These are phyloP conservation scores for Canis aureus DNA, from an alignment of 2,113 vertebrate genomes.

Conservation along the genomic window DNA sequence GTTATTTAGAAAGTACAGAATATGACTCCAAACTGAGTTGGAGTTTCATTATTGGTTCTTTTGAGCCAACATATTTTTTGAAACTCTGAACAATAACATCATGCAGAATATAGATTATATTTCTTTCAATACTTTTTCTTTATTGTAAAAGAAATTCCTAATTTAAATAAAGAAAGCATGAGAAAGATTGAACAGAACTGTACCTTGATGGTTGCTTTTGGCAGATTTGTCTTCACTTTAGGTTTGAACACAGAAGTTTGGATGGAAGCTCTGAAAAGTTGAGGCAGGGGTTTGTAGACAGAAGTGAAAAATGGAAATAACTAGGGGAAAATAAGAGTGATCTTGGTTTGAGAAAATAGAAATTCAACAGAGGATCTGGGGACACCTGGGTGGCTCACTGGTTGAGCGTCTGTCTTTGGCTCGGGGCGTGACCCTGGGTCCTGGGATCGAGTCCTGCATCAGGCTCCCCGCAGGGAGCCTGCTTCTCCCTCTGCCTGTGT, in stretches of 20 bases:
- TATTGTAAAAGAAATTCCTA: not conserved
- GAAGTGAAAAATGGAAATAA: not conserved
- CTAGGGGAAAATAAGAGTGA: not conserved
- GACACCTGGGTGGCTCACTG: no score
- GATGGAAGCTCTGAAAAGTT: not conserved
- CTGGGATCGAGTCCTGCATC: no score
- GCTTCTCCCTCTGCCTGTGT: no score
- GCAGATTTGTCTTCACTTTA: not conserved
- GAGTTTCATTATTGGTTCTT: not conserved
- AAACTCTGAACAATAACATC: not conserved
- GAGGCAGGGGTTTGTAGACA: not conserved
- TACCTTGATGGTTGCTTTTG: not conserved
- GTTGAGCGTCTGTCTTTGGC: no score
- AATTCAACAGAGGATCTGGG: not conserved
- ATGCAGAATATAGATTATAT: not conserved
- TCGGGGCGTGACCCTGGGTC: no score
- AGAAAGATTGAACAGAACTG: not conserved
- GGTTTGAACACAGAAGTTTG: not conserved
- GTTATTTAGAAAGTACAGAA: not conserved
- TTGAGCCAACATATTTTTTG: not conserved
- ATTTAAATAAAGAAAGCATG: not conserved
- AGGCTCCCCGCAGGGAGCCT: no score
- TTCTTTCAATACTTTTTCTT: not conserved
- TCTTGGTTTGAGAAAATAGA: constrained; percentile 12
- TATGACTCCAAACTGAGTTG: not conserved